Evolutionary conservation across 1,140 invertebrate species (phyloP).

Genomic region (Aphaenogaster rudis): DNA sequence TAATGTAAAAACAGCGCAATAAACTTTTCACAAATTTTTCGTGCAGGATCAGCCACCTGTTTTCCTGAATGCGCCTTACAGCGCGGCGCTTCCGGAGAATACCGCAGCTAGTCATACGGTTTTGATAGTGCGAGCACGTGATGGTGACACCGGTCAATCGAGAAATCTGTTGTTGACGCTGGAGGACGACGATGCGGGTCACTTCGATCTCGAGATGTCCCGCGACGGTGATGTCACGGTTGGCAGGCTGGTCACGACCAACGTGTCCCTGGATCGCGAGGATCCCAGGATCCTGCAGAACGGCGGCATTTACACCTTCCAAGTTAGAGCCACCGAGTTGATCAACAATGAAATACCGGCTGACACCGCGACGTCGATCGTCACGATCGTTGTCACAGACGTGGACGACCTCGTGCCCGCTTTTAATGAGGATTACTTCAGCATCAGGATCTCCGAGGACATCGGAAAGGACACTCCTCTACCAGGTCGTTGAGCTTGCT

Average conservation of each 20-base stretch:
- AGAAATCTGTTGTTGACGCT: slow-evolving; percentile 89
- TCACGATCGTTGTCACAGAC: slow-evolving; percentile 94
- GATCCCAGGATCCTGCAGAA: slow-evolving; percentile 91
- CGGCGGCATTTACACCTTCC: slow-evolving; percentile 93
- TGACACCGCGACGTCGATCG: slow-evolving; percentile 89
- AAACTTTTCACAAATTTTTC: slow-evolving; percentile 24
- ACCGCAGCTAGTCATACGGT: slow-evolving; percentile 89
- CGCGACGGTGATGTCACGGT: slow-evolving; percentile 87
- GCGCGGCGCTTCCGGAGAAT: slow-evolving; percentile 92
- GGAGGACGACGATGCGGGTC: slow-evolving; percentile 90
- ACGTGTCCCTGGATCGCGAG: slow-evolving; percentile 91
- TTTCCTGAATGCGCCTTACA: slow-evolving; percentile 93
- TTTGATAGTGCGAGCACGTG: slow-evolving; percentile 90
- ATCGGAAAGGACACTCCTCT: slow-evolving; percentile 90
- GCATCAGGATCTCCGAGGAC: slow-evolving; percentile 92
- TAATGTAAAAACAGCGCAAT: background rate
- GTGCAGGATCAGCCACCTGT: slow-evolving; percentile 92
- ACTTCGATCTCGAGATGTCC: slow-evolving; percentile 89
- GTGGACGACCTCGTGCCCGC: slow-evolving; percentile 93
- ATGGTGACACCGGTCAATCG: slow-evolving; percentile 92
- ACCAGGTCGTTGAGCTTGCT: slow-evolving; percentile 82
- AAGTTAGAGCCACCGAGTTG: slow-evolving; percentile 91
- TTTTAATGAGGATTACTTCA: slow-evolving; percentile 91
- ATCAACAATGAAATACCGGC: slow-evolving; percentile 91
- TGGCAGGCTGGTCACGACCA: slow-evolving; percentile 88